Evolutionary conservation across 2,797 vertebrate species (phyloP), one percentile per base, ranked within the genome.

Genomic region (Uromys caudimaculatus): DNA sequence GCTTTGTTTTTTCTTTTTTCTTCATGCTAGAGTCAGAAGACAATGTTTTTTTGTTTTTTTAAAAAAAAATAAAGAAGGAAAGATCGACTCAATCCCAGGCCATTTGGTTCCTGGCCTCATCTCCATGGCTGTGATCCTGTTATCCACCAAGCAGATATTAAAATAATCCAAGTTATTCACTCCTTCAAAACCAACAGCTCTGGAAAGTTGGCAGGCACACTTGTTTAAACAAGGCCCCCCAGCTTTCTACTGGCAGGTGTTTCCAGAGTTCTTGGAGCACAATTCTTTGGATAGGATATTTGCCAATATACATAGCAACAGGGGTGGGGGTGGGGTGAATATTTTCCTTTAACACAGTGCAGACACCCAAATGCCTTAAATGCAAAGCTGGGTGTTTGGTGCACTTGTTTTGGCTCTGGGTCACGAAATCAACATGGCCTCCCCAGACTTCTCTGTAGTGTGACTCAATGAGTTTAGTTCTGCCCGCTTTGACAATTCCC

Each of bases 201-300:
- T 98, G 98, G 98, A 99, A 99, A 99, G 97, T 99, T 99, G 99
- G 98, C 98, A 98, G 97, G 98, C 98, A 98, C 0, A 12, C 89
- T 98, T 99, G 98, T 99, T 99, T 99, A 98, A 98, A 98, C 98
- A 99, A 98, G 98, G 96, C 98, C 99, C 98, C 98, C 98, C 98
- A 99, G 98, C 97, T 98, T 98, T 98, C 98, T 98, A 97, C 98
- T 99, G 98, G 98, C 98, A 99, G 98, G 99, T 99, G 98, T 98
- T 99, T 98, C 98, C 98, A 99, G 97, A 98, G 97, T 97, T 98
- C 98, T 98, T 97, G 98, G 98, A 98, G 98, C 98, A 98, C 97
- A 98, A 97, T 98, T 98, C 98, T 98, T 98, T 97, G 97, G 97
- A 97, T 98, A 98, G 98, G 98, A 98, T 94, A 94, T 93, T 91